Percentiles rank a stretch among this genome's conserved stretches.
Evolutionary conservation across 2,113 vertebrate species (phyloP).

Genomic region (Notothenia coriiceps): DNA sequence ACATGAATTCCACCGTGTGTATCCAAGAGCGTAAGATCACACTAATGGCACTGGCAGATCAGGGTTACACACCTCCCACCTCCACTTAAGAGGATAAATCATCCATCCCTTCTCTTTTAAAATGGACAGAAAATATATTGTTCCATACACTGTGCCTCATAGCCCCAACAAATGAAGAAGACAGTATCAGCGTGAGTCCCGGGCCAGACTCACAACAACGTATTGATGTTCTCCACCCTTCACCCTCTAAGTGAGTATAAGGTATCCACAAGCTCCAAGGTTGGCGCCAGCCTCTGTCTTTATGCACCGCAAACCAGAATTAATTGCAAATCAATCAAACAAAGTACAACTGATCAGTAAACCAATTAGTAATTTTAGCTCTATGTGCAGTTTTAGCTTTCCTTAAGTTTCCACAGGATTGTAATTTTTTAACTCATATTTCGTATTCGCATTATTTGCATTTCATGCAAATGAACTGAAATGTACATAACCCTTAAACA

Average conservation of each 20-base stretch:
- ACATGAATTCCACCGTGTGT: slow-evolving; percentile 53
- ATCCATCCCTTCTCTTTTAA: slow-evolving; percentile 66
- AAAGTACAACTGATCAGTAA: slow-evolving; percentile 99
- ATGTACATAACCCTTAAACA: background rate
- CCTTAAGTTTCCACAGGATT: slow-evolving; percentile 59
- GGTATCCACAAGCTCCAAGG: slow-evolving; percentile 91
- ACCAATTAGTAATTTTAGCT: slow-evolving; percentile 99
- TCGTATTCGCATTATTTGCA: slow-evolving; percentile 7
- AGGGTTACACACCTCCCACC: slow-evolving; percentile 65
- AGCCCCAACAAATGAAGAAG: slow-evolving; percentile 80
- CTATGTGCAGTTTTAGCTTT: slow-evolving; percentile 90
- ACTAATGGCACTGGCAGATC: slow-evolving; percentile 64
- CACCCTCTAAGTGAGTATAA: slow-evolving; percentile 90
- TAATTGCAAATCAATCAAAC: slow-evolving; percentile 99
- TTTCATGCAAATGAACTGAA: background rate
- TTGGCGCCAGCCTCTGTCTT: slow-evolving; percentile 96
- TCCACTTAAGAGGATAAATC: slow-evolving; percentile 72
- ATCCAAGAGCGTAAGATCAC: slow-evolving; percentile 63
- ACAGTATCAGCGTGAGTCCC: slow-evolving; percentile 78
- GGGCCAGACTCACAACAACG: slow-evolving; percentile 84
- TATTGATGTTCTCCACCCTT: slow-evolving; percentile 87
- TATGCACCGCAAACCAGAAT: slow-evolving; percentile 97
- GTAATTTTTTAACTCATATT: slow-evolving; percentile 22
- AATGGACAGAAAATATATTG: slow-evolving; percentile 66
- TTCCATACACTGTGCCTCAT: slow-evolving; percentile 61